phyloP scores from a whole-genome alignment of 1,140 invertebrate species.

The Pararge aegeria region DNA sequence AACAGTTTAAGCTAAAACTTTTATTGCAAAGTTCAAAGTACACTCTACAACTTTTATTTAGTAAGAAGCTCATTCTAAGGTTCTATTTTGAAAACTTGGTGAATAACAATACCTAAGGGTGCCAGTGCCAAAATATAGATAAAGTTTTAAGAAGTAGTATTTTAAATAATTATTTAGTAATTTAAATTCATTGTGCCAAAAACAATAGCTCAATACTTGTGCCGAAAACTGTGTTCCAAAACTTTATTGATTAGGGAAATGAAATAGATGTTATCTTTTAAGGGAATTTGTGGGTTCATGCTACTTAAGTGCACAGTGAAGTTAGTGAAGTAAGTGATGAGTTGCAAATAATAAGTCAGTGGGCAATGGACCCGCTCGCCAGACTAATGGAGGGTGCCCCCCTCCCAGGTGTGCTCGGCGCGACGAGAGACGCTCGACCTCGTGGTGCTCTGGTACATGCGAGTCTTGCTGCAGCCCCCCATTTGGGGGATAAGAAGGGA shows the following conservation, averaged over 20 bases:
- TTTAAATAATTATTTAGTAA: not conserved
- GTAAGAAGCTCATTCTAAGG: not conserved
- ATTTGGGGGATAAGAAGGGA: conserved; percentile 85
- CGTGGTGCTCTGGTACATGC: conserved; percentile 87
- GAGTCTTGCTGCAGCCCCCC: conserved; percentile 85
- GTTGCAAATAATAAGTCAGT: conserved; percentile 32
- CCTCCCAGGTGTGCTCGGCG: conserved; percentile 83
- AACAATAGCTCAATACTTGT: not conserved
- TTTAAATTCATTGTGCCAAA: conserved; percentile 1
- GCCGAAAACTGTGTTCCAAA: not conserved
- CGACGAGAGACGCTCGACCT: conserved; percentile 79
- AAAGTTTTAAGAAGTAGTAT: not conserved
- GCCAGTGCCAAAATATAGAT: conserved; percentile 1
- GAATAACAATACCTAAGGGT: not conserved
- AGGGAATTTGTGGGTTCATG: not conserved
- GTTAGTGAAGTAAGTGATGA: conserved; percentile 25
- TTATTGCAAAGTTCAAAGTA: no score
- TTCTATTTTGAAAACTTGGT: not conserved
- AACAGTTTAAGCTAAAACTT: not conserved
- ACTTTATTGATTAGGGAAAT: not conserved
- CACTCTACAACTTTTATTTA: not conserved
- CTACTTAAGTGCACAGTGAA: no score
- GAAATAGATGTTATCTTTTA: not conserved
- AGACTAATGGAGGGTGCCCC: conserved; percentile 85
- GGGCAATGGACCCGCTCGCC: conserved; percentile 87